These are phyloP conservation scores for Eumerus sabulonum DNA, from an alignment of 2,888 invertebrate species.

Conservation along the genomic window DNA sequence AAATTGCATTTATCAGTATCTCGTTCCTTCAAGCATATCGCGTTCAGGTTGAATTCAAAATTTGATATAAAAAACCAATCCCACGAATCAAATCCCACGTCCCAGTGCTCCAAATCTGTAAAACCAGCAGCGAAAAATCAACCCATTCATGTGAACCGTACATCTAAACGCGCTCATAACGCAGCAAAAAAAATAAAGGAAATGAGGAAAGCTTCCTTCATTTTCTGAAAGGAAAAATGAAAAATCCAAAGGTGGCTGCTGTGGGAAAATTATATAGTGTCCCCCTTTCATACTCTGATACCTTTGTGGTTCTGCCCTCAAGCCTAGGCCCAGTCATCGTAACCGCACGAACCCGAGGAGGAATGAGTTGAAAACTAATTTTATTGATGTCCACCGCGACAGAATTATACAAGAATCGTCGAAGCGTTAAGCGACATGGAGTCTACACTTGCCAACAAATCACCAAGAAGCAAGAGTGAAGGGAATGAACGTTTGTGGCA, in stretches of 20 bases:
- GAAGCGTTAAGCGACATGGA: conserved; percentile 39
- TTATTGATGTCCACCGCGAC: conserved; percentile 46
- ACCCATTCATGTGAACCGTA: conserved; percentile 34
- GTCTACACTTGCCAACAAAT: conserved; percentile 9
- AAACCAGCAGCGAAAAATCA: conserved; percentile 24
- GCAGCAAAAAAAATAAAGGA: background rate
- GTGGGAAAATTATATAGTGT: conserved; percentile 51
- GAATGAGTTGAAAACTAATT: conserved; percentile 45
- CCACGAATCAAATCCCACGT: conserved; percentile 56
- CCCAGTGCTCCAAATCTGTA: conserved; percentile 48
- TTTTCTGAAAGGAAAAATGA: background rate
- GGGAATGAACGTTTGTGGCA: too few relatives aligned
- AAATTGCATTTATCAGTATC: too few relatives aligned
- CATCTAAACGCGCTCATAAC: conserved; percentile 11
- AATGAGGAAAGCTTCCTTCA: too few relatives aligned
- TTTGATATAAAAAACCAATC: conserved; percentile 33
- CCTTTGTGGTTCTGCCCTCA: conserved; percentile 12
- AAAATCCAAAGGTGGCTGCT: conserved; percentile 26
- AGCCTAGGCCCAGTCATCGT: conserved; percentile 11
- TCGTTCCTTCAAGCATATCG: too few relatives aligned
- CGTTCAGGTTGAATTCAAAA: conserved; percentile 2
- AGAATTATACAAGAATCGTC: conserved; percentile 42
- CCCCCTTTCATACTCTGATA: conserved; percentile 35
- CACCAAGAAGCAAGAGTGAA: background rate
- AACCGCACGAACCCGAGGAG: conserved; percentile 10